phyloP scores from a whole-genome alignment of 2,797 vertebrate species.

The Onychomys arenicola region DNA sequence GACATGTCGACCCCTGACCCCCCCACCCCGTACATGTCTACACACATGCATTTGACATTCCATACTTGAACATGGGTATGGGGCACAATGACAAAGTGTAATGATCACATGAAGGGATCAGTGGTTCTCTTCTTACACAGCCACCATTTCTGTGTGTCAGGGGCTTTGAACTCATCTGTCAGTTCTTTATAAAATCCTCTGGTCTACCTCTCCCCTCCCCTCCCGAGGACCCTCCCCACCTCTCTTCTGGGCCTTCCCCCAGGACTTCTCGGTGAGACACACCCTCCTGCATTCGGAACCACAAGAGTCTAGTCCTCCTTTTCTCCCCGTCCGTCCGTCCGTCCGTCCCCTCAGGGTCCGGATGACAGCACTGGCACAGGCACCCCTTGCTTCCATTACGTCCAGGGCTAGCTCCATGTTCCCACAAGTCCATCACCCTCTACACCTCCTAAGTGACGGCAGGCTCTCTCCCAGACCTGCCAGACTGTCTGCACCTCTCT shows the following conservation, averaged over 20 bases:
- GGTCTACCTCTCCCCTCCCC: background rate
- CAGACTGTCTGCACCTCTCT: background rate
- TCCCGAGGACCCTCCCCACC: accelerated
- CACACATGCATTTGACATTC: background rate
- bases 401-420: background rate
- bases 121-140: background rate
- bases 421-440: background rate
- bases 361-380: accelerated
- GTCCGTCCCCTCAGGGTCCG: background rate
- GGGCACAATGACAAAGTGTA: background rate
- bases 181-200: background rate
- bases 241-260: background rate
- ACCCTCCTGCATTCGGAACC: background rate
- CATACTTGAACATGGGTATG: background rate
- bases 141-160: background rate
- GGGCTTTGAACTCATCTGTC: background rate
- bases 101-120: background rate
- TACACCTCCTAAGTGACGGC: accelerated
- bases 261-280: background rate
- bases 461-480: background rate
- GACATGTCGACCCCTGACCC: background rate
- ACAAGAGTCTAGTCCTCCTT: background rate
- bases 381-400: background rate
- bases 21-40: background rate
- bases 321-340: background rate